Conservation (phyloP, 2,113 vertebrate species). For the Mormoops blainvillei region DNA sequence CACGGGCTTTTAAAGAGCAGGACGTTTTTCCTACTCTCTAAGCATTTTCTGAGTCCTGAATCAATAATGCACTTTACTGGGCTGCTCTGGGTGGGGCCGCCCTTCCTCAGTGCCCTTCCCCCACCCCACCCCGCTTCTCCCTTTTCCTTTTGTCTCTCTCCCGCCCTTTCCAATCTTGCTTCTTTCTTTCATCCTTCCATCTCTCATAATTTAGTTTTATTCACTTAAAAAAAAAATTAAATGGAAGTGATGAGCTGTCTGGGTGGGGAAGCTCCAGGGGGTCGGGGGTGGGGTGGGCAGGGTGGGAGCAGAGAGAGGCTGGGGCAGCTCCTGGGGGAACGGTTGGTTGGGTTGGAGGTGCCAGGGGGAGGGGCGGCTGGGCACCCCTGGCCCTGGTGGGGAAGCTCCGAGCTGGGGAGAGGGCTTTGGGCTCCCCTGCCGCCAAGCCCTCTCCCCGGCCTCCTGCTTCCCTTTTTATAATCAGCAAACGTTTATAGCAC, state of each 20-base stretch:
- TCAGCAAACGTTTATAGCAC: neutral
- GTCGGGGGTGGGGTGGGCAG: neutral
- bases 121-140: neutral
- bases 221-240: neutral
- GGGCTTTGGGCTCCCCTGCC: no score
- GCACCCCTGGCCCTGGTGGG: neutral
- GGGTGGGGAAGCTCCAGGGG: neutral
- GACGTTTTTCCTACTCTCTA: conserved; percentile 83
- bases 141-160: neutral
- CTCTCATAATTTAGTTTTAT: neutral
- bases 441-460: no score
- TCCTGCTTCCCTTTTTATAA: neutral
- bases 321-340: neutral
- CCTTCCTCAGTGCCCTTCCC: neutral
- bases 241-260: neutral
- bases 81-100: conserved; percentile 7
- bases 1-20: conserved; percentile 85
- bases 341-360: neutral
- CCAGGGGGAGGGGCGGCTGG: neutral
- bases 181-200: neutral
- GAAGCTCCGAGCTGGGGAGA: neutral
- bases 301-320: neutral
- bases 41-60: conserved; percentile 83
- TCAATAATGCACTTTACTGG: conserved; percentile 82
- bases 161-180: neutral